phyloP scores from a whole-genome alignment of 2,888 invertebrate genomes.

The Acleris emargana region DNA sequence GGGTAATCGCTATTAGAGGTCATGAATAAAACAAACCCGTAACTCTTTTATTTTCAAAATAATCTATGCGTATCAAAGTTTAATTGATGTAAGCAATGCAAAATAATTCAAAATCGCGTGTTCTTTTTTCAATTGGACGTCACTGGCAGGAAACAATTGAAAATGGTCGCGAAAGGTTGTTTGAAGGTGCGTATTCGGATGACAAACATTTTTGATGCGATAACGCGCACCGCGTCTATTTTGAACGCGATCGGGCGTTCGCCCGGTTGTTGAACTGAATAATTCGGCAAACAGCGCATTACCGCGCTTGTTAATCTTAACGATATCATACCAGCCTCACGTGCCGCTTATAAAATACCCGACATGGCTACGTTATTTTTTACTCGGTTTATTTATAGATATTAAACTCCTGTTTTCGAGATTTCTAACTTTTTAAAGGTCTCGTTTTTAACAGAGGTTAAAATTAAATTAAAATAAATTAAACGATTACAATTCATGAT shows the following conservation, averaged over 20 bases:
- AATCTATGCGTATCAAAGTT: too few species aligned
- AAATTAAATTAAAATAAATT: constrained; percentile 46
- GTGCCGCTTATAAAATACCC: constrained; percentile 58
- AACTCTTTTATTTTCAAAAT: too few species aligned
- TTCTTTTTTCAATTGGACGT: constrained; percentile 7
- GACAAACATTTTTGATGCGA: constrained; percentile 56
- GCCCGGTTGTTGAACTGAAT: constrained; percentile 83
- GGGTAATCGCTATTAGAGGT: too few species aligned
- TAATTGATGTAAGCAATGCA: too few species aligned
- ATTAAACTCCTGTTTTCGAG: neutral
- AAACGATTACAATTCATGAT: constrained; percentile 66
- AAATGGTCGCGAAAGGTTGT: constrained; percentile 26
- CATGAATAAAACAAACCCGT: too few species aligned
- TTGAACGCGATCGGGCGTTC: constrained; percentile 77
- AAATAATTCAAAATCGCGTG: neutral
- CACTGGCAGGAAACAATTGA: constrained; percentile 10
- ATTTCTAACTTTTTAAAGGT: neutral
- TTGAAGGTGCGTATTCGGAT: constrained; percentile 44
- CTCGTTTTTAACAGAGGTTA: constrained; percentile 8
- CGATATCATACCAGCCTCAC: constrained; percentile 60
- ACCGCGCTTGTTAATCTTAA: constrained; percentile 72
- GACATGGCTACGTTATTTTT: constrained; percentile 35
- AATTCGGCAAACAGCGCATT: constrained; percentile 82
- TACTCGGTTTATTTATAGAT: neutral
- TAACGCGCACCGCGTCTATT: constrained; percentile 74